Base-by-base conservation (phyloP, 2,113 vertebrate species). In the Zosterops borbonicus region DNA sequence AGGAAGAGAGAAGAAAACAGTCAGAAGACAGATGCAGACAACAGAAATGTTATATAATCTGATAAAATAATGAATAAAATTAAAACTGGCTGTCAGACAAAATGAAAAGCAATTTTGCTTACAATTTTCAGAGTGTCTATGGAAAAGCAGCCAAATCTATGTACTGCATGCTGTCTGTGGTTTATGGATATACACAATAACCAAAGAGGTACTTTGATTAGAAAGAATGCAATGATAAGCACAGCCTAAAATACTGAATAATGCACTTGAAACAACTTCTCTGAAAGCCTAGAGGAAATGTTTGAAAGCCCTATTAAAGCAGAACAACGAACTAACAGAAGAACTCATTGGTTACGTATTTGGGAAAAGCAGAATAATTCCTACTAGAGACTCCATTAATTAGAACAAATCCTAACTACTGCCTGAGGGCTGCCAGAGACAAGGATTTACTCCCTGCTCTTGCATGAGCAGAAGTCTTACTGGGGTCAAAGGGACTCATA, bases 51-150 rank as follows among this genome's bases (percentile, higher is more conserved):
- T 97, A 96, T 90, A 95, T 97, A 97, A 97, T 97, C 97, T 96
- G 94, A 97, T 97, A 97, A 96, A 98, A 97, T 95, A 93, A 98
- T 97, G 96, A 98, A 97, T 97, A 97, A 98, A 98, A 98, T 98
- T 98, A 98, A 98, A 98, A 97, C 96, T 97, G 85, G 89, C 96
- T 98, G 97, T 98, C 97, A 98, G 96, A 95, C 95, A 97, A 98
- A 98, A 98, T 97, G 95, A 98, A 98, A 98, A 97, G 96, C 97
- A 98, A 97, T 98, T 98, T 97, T 97, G 95, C 97, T 97, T 97
- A 90, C 91, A 91, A 90, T 97, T 95, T 98, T 98, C 96, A 90
- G 89, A 94, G 70, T 68, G 83, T 91, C 93, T 92, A 87, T 28
- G 86, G 91, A 97, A 95, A 94, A 94, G 83, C 95, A 97, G 96